phyloP scores from a whole-genome alignment of 2,113 vertebrate genomes.

The Platysternon megacephalum region DNA sequence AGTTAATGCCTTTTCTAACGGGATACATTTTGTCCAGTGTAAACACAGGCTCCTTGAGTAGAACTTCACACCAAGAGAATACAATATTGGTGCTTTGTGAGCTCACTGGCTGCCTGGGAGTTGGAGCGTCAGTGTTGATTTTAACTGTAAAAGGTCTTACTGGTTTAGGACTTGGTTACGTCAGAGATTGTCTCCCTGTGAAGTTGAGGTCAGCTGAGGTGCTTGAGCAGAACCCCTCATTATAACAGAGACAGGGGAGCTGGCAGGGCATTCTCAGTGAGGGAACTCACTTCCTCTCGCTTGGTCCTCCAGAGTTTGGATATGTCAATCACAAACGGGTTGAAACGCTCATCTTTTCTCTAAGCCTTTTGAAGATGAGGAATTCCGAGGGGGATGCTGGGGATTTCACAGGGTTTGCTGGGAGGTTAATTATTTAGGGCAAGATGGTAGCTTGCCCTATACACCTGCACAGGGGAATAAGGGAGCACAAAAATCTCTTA shows the following conservation, averaged over 20 bases:
- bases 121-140: background rate
- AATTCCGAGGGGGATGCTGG: background rate
- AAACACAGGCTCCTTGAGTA: background rate
- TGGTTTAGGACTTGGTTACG: background rate
- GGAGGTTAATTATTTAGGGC: background rate
- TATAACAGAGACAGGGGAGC: background rate
- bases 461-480: background rate
- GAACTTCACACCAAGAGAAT: accelerated
- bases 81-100: accelerated
- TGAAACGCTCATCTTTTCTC: background rate
- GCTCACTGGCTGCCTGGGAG: accelerated
- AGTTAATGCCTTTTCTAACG: background rate
- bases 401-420: background rate
- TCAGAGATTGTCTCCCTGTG: accelerated
- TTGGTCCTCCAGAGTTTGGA: background rate
- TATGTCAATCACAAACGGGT: background rate
- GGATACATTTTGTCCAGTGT: background rate
- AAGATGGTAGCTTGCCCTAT: background rate
- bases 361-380: background rate
- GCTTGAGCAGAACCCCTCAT: background rate
- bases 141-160: background rate
- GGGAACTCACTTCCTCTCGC: background rate
- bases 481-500: background rate
- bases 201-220: accelerated
- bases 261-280: background rate